Evolutionary conservation across 1,140 invertebrate species (phyloP).

Genomic region (Octopus sinensis): DNA sequence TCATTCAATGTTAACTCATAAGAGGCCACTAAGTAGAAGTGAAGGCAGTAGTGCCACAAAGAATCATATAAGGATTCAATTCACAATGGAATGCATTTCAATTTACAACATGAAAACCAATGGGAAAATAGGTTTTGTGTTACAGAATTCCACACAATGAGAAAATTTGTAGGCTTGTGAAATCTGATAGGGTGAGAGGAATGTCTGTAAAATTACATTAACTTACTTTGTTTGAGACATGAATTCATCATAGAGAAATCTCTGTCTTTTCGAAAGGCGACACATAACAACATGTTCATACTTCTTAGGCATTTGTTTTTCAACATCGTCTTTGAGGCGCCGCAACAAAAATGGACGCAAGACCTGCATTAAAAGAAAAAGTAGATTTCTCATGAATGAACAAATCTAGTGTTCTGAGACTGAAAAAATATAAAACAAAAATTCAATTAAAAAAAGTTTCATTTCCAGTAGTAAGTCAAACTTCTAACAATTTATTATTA

Average conservation of each 20-base stretch:
- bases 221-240: constrained; percentile 94
- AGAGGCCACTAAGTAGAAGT: no score
- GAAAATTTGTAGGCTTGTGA: no score
- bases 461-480: background rate
- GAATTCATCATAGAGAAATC: constrained; percentile 98
- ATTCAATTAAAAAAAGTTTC: background rate
- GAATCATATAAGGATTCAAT: no score
- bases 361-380: constrained; percentile 64
- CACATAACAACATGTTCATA: constrained; percentile 97
- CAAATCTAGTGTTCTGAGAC: no score
- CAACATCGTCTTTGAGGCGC: constrained; percentile 94
- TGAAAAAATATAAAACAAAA: background rate
- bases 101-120: no score
- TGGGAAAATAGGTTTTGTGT: no score
- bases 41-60: no score
- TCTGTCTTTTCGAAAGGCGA: constrained; percentile 90
- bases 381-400: background rate
- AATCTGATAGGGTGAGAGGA: no score
- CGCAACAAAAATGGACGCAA: constrained; percentile 94
- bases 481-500: no score
- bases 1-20: no score
- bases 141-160: no score
- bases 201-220: background rate
- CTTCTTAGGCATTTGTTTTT: constrained; percentile 99
- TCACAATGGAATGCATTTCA: no score